A percentile compares a stretch with the other conserved stretches of the same genome.
These are phyloP conservation scores for Drosophila multiciliata DNA, from an alignment of 2,888 invertebrate genomes.

Conservation along the genomic window DNA sequence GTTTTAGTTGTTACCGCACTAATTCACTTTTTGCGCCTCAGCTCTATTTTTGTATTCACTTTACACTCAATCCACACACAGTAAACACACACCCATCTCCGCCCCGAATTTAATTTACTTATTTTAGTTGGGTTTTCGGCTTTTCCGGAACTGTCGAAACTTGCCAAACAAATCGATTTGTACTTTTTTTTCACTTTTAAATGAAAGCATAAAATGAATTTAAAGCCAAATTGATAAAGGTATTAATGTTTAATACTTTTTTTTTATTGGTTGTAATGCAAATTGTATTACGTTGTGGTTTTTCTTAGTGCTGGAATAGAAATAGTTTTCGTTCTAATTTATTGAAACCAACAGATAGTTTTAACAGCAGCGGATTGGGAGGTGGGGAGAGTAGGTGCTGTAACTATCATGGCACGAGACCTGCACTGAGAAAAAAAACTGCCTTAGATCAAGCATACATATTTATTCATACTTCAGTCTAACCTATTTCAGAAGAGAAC, in stretches of 20 bases:
- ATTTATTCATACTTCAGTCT: not conserved
- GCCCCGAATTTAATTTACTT: slow-evolving; percentile 68
- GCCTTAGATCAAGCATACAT: not conserved
- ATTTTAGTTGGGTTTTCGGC: slow-evolving; percentile 52
- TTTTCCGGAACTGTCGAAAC: slow-evolving; percentile 34
- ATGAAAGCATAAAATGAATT: not conserved
- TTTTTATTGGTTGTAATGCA: not conserved
- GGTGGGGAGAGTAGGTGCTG: too few relatives aligned
- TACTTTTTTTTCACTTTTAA: not conserved
- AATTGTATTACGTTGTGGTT: slow-evolving; percentile 8
- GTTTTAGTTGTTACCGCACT: slow-evolving; percentile 70
- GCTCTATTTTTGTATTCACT: slow-evolving; percentile 10
- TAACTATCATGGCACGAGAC: slow-evolving; percentile 1
- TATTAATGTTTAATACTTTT: not conserved
- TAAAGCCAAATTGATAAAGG: not conserved
- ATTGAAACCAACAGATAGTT: slow-evolving; percentile 18
- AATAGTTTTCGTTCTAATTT: too few relatives aligned
- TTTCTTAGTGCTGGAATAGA: slow-evolving; percentile 8
- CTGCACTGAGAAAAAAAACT: not conserved
- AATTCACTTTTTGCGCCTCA: slow-evolving; percentile 66
- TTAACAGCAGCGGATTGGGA: not conserved
- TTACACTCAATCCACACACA: not conserved
- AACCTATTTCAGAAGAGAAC: not conserved
- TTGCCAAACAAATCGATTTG: slow-evolving; percentile 16
- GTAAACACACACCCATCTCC: not conserved